Evolutionary conservation across 2,113 vertebrate genomes (phyloP).

Genomic region (Lontra canadensis): DNA sequence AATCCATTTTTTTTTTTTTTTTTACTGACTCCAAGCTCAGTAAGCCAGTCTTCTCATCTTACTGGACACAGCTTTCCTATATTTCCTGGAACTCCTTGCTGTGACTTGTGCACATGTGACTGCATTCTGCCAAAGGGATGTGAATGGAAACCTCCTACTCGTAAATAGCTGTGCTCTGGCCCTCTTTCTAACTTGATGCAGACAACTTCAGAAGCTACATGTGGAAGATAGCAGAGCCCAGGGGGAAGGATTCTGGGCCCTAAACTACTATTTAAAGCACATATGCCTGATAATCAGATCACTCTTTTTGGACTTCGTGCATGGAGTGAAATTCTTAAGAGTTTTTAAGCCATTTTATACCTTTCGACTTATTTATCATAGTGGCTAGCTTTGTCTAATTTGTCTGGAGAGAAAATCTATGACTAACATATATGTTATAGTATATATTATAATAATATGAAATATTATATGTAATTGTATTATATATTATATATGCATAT

Average conservation of each 20-base stretch:
- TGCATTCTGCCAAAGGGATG: not conserved
- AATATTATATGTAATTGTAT: not conserved
- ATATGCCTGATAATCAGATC: not conserved
- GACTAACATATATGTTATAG: not conserved
- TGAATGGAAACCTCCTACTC: not conserved
- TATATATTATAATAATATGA: not conserved
- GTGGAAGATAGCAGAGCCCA: not conserved
- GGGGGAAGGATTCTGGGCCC: not conserved
- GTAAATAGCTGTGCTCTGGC: not conserved
- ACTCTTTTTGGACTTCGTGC: not conserved
- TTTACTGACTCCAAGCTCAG: not conserved
- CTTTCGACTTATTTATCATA: slow-evolving; percentile 5
- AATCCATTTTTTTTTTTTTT: no score
- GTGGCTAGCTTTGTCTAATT: not conserved
- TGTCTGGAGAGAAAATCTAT: not conserved
- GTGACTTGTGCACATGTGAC: not conserved
- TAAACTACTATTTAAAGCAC: not conserved
- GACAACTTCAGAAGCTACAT: not conserved
- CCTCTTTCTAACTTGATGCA: not conserved
- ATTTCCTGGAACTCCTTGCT: not conserved
- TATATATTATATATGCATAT: not conserved
- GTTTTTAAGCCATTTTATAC: not conserved
- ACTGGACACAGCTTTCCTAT: not conserved
- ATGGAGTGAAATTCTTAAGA: not conserved
- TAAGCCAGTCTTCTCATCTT: not conserved